Conservation (phyloP, 2,797 vertebrate species). For the Balearica regulorum region DNA sequence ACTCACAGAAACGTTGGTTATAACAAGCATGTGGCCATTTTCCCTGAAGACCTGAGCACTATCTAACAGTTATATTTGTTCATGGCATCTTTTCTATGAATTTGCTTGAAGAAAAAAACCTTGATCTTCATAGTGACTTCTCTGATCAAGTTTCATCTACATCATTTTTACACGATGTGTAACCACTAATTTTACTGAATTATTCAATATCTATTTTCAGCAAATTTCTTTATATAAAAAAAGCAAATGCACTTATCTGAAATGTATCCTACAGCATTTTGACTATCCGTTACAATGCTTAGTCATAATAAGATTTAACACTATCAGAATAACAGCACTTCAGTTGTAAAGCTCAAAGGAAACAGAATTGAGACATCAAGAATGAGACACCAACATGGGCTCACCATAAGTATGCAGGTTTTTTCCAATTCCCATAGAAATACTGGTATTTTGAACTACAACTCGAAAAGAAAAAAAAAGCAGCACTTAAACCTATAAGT, state of each 20-base stretch:
- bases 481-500: background rate
- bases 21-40: conserved; percentile 19
- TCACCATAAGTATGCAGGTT: background rate
- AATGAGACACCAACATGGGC: background rate
- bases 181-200: background rate
- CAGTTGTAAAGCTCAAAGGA: background rate
- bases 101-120: background rate
- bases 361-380: background rate
- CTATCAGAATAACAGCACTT: background rate
- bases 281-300: background rate
- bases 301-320: background rate
- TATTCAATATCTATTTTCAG: background rate
- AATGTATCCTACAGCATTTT: background rate
- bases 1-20: background rate
- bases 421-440: background rate
- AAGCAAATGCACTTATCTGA: background rate
- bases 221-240: background rate
- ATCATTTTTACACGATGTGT: background rate
- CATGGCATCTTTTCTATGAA: background rate
- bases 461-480: background rate
- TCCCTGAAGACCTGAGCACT: background rate
- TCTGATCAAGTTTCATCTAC: background rate
- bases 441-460: background rate
- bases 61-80: background rate
- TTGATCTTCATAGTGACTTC: conserved; percentile 17